A percentile compares a stretch with the other conserved stretches of the same genome.
These are phyloP conservation scores for Speoplatyrhinus poulsoni DNA, from an alignment of 2,113 vertebrate genomes.

Conservation along the genomic window DNA sequence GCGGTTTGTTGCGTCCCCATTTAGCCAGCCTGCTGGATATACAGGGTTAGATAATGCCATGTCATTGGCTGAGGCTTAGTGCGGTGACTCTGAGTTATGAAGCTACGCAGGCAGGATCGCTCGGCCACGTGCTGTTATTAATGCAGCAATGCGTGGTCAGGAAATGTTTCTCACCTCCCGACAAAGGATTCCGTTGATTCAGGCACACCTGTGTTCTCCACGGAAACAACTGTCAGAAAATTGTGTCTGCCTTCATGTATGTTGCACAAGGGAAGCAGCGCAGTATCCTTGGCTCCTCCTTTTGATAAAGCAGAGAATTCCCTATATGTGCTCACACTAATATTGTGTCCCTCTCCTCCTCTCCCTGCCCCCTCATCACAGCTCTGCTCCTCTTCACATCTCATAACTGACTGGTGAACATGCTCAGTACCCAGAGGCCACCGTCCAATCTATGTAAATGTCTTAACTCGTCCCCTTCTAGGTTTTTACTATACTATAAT, in stretches of 20 bases:
- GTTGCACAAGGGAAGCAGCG: slow-evolving; percentile 16
- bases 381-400: slow-evolving; percentile 17
- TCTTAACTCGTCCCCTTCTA: slow-evolving; percentile 20
- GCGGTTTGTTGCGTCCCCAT: background rate
- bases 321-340: slow-evolving; percentile 14
- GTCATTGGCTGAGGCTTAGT: background rate
- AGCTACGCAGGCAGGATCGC: background rate
- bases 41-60: slow-evolving; percentile 2
- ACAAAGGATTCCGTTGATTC: slow-evolving; percentile 6
- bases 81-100: background rate
- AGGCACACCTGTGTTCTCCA: slow-evolving; percentile 37
- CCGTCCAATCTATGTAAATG: slow-evolving; percentile 22
- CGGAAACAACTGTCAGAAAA: slow-evolving; percentile 12
- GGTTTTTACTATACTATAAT: background rate
- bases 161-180: background rate
- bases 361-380: background rate
- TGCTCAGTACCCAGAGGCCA: slow-evolving; percentile 14
- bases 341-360: slow-evolving; percentile 30
- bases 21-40: background rate
- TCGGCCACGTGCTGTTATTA: background rate
- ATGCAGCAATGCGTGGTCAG: background rate
- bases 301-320: slow-evolving; percentile 36
- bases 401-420: slow-evolving; percentile 2
- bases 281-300: slow-evolving; percentile 31
- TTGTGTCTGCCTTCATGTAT: slow-evolving; percentile 22